Evolutionary conservation across 1,140 invertebrate genomes (phyloP), one percentile per base, ranked within the genome.

Genomic region (Sminthurinus signatus): DNA sequence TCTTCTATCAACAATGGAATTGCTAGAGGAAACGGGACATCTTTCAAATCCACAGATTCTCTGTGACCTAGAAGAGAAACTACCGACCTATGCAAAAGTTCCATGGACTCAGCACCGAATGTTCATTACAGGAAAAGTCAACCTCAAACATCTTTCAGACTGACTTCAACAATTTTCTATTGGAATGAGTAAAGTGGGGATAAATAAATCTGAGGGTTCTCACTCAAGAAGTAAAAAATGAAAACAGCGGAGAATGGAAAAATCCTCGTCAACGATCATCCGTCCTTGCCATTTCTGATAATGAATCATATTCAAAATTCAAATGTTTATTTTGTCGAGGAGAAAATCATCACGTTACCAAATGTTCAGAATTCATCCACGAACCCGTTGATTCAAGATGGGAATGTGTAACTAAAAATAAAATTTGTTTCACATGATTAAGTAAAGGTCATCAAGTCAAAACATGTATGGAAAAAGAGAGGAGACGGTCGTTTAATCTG

Each of bases 361-460:
- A 2, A 2, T 10, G n/a, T 21, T 55, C 39, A 42, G 17, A 15
- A n/a, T 12, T 36, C 21, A 23, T 60, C 25, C 55, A 54, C 19
- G 56, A 36, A 25, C 10, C 2, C 27, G 15, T 60, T 1, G 14
- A 61, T 2, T 14, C 25, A 1, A 55, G 42, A 44, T 60, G 64
- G 64, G 52, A 46, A 3, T 27, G 60, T 17, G 44, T 66, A 12
- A 44, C 27, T 17, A 19, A 55, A n/a, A 28, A 55, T 10, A 48
- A 39, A 25, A 27, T 32, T 4, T 66, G 64, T 28, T 60, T 66
- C 23, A 4, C 8, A 1, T 66, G 64, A n/a, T 28, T 66, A 8
- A 28, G 29, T n/a, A n/a, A 1, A 10, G 51, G 51, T 15, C 64
- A 61, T 36, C 2, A 1, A 8, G 19, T 42, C 14, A 50, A 23